Evolutionary conservation across 2,797 vertebrate species (phyloP).

Genomic region (Leptodactylus fallax): DNA sequence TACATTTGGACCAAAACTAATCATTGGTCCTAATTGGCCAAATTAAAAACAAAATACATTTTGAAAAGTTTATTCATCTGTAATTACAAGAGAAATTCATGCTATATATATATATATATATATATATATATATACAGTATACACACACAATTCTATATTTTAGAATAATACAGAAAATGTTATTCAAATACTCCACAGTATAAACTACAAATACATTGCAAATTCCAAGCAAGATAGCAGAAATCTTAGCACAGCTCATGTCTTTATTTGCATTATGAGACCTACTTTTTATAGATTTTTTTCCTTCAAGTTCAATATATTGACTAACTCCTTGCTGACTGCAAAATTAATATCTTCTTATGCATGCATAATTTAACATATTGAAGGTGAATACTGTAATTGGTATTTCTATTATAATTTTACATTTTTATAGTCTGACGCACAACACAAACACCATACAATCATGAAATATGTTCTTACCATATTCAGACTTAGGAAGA

Average conservation of each 20-base stretch:
- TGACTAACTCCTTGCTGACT: constrained; percentile 33
- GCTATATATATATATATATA: neutral
- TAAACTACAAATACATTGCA: neutral
- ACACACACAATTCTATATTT: neutral
- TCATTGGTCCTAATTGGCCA: no score
- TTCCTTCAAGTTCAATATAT: constrained; percentile 19
- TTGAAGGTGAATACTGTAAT: constrained; percentile 20
- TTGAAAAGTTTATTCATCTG: no score
- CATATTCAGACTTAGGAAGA: neutral
- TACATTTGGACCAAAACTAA: no score
- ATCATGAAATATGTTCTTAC: neutral
- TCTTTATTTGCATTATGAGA: constrained; percentile 29
- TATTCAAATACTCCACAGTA: neutral
- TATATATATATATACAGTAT: neutral
- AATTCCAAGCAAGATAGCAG: neutral
- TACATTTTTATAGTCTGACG: neutral
- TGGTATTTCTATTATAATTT: neutral
- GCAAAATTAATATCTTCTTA: constrained; percentile 26
- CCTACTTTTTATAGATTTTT: constrained; percentile 31
- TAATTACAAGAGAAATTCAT: no score
- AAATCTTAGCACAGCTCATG: neutral
- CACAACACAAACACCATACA: neutral
- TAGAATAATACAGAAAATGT: neutral
- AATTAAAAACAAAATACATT: no score
- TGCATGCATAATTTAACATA: constrained; percentile 21